These are phyloP conservation scores for Drosophila sulfurigaster DNA, from an alignment of 1,140 invertebrate species.

Conservation along the genomic window DNA sequence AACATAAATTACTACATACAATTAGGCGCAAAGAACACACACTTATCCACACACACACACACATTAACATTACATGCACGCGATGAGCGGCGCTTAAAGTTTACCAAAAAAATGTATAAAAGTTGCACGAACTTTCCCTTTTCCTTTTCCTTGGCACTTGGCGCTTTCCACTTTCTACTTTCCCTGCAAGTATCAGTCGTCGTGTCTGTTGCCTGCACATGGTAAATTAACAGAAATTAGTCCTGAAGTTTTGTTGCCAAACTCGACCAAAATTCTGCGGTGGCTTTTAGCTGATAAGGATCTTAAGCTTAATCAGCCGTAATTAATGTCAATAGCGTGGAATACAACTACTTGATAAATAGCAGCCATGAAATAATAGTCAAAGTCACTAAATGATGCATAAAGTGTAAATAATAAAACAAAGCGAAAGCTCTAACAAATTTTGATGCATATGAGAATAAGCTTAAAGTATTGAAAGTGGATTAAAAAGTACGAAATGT, in stretches of 20 bases:
- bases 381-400: not conserved
- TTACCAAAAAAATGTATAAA: constrained; percentile 19
- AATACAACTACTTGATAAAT: constrained; percentile 10
- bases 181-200: not conserved
- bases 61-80: not conserved
- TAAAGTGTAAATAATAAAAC: not conserved
- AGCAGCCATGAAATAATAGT: not conserved
- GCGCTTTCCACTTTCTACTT: no score
- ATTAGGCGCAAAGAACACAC: constrained; percentile 41
- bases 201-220: constrained; percentile 18
- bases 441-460: not conserved
- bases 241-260: constrained; percentile 64
- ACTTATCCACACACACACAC: constrained; percentile 3
- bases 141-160: not conserved
- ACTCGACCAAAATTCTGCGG: constrained; percentile 58
- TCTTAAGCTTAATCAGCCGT: constrained; percentile 57
- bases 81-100: constrained; percentile 12
- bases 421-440: not conserved
- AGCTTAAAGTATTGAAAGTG: not conserved
- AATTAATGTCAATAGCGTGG: constrained; percentile 68
- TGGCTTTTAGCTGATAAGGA: constrained; percentile 60
- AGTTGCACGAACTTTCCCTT: constrained; percentile 20
- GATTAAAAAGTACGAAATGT: not conserved
- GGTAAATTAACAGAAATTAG: constrained; percentile 76
- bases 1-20: constrained; percentile 74